Conservation (phyloP, 2,113 vertebrate species). For the Dipodomys ordii region DNA sequence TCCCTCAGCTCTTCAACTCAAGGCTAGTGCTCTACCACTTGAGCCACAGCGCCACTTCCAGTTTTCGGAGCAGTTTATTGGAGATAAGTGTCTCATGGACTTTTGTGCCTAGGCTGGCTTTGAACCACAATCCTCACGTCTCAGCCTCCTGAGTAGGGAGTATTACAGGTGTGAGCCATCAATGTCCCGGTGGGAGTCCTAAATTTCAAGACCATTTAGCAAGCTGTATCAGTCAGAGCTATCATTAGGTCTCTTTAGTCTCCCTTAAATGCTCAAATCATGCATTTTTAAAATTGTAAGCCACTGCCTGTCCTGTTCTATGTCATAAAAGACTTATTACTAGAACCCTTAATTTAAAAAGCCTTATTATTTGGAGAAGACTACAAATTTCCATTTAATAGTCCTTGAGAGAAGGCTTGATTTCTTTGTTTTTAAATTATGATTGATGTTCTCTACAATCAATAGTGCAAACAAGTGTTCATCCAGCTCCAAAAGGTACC, state of each 20-base stretch:
- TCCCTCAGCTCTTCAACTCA: too few relatives aligned
- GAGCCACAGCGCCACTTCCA: too few relatives aligned
- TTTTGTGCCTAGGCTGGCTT: too few relatives aligned
- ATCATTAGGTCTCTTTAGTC: not conserved
- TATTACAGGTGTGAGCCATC: too few relatives aligned
- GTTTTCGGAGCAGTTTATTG: too few relatives aligned
- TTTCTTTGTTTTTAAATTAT: not conserved
- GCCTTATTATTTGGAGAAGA: not conserved
- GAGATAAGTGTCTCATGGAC: too few relatives aligned
- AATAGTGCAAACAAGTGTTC: not conserved
- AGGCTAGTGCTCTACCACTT: too few relatives aligned
- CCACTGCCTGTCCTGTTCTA: not conserved
- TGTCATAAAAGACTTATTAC: not conserved
- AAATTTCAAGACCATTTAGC: not conserved
- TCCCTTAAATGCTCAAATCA: not conserved
- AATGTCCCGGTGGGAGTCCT: too few relatives aligned
- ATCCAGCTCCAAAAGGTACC: not conserved
- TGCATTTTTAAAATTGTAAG: not conserved
- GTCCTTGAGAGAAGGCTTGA: not conserved
- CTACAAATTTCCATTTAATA: not conserved
- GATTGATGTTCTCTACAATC: slow-evolving; percentile 4
- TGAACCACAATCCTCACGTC: too few relatives aligned
- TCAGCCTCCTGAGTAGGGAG: too few relatives aligned
- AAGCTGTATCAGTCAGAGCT: not conserved
- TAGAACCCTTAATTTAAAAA: slow-evolving; percentile 30